Evolutionary conservation across 2,888 invertebrate species (phyloP).

Genomic region (Ischnus inquisitorius): DNA sequence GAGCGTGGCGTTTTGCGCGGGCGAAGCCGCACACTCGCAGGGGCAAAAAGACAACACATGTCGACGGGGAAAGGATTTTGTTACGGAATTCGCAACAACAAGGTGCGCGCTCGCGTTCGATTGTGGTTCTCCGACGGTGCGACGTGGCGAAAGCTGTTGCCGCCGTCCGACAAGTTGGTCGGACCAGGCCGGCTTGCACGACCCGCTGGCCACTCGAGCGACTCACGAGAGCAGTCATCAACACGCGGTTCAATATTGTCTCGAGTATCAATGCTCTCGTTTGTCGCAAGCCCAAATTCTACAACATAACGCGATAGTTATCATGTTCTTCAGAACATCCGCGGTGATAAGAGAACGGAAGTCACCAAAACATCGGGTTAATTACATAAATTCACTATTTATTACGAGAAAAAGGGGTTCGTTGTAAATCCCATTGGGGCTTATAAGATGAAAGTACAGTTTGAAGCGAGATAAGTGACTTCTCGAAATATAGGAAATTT

Average conservation of each 20-base stretch:
- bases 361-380: too few species aligned
- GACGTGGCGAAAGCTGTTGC: constrained; percentile 1
- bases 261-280: not conserved
- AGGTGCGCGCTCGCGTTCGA: not conserved
- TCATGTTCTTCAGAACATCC: too few species aligned
- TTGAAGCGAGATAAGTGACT: too few species aligned
- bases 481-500: too few species aligned
- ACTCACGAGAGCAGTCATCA: not conserved
- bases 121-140: not conserved
- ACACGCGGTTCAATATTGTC: not conserved
- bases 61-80: not conserved
- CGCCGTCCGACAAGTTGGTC: not conserved
- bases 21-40: not conserved
- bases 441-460: too few species aligned
- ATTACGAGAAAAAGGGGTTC: too few species aligned
- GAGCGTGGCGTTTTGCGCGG: not conserved
- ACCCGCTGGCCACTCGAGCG: not conserved
- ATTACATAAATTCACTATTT: too few species aligned
- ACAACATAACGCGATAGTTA: too few species aligned
- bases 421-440: too few species aligned
- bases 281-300: too few species aligned
- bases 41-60: not conserved
- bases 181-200: not conserved
- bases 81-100: not conserved
- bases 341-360: too few species aligned